A percentile compares a stretch with the other conserved stretches of the same genome.
phyloP scores from a whole-genome alignment of 2,888 invertebrate genomes.

The Ctenicera cuprea region DNA sequence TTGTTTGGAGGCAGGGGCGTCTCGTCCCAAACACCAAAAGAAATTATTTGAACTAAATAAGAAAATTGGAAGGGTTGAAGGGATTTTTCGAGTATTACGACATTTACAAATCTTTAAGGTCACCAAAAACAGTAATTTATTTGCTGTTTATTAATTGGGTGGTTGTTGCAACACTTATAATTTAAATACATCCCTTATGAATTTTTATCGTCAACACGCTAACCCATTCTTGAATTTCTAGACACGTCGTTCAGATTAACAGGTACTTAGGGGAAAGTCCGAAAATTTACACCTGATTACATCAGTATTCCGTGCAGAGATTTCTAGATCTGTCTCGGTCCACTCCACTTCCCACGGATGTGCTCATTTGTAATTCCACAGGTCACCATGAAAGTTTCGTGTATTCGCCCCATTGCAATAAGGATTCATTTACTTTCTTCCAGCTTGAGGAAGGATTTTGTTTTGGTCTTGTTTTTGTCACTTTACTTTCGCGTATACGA shows the following conservation, averaged over 20 bases:
- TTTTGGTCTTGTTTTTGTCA: slow-evolving; percentile 11
- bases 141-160: no score
- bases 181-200: no score
- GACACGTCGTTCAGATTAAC: slow-evolving; percentile 62
- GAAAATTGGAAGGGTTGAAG: no score
- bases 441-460: slow-evolving; percentile 32
- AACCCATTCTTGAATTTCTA: slow-evolving; percentile 40
- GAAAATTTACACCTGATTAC: slow-evolving; percentile 67
- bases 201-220: background rate
- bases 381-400: slow-evolving; percentile 56
- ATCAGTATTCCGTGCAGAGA: slow-evolving; percentile 66
- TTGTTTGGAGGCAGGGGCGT: no score
- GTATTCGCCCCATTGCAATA: slow-evolving; percentile 56
- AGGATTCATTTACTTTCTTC: slow-evolving; percentile 57
- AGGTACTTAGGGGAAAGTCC: slow-evolving; percentile 63
- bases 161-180: no score
- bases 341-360: slow-evolving; percentile 64
- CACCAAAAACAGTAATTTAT: no score
- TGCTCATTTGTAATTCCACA: slow-evolving; percentile 66
- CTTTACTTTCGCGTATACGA: background rate
- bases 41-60: no score
- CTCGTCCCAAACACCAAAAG: no score
- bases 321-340: slow-evolving; percentile 67
- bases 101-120: no score
- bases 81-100: no score